A percentile compares a stretch with the other conserved stretches of the same genome.
These are phyloP conservation scores for Leptinotarsa tumamoca DNA, from an alignment of 2,888 invertebrate species.

Conservation along the genomic window DNA sequence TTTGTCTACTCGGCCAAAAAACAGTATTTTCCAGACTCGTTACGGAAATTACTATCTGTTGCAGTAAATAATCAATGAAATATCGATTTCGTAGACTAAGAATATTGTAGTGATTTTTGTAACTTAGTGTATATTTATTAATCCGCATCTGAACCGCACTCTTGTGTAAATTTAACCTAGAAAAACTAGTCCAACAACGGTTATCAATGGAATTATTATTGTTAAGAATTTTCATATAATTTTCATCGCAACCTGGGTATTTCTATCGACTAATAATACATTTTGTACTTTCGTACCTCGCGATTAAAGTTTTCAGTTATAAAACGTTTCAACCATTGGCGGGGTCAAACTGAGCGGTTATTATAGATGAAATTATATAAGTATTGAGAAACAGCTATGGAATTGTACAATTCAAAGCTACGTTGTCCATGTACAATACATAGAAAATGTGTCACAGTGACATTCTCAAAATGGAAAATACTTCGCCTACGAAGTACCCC, in stretches of 20 bases:
- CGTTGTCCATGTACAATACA: too few relatives aligned
- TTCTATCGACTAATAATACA: constrained; percentile 38
- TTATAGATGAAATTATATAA: neutral
- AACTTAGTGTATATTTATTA: neutral
- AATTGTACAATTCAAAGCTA: too few relatives aligned
- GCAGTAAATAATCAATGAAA: too few relatives aligned
- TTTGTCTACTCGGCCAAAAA: too few relatives aligned
- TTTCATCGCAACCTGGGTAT: constrained; percentile 37
- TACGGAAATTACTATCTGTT: too few relatives aligned
- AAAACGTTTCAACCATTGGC: constrained; percentile 22
- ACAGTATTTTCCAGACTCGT: too few relatives aligned
- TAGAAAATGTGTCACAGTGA: too few relatives aligned
- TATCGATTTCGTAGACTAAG: too few relatives aligned
- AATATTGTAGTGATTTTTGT: too few relatives aligned
- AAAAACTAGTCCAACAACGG: constrained; percentile 29
- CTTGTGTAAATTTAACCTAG: constrained; percentile 33
- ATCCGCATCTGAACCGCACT: constrained; percentile 27
- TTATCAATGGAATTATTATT: constrained; percentile 35
- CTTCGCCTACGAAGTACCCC: too few relatives aligned
- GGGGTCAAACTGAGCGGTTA: neutral
- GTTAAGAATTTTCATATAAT: constrained; percentile 33
- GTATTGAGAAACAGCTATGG: too few relatives aligned
- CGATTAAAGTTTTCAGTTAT: constrained; percentile 33
- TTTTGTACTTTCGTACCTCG: constrained; percentile 23
- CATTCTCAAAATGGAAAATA: too few relatives aligned